These are phyloP conservation scores for Ormyrus thymus DNA, from an alignment of 2,888 invertebrate genomes.

Conservation along the genomic window DNA sequence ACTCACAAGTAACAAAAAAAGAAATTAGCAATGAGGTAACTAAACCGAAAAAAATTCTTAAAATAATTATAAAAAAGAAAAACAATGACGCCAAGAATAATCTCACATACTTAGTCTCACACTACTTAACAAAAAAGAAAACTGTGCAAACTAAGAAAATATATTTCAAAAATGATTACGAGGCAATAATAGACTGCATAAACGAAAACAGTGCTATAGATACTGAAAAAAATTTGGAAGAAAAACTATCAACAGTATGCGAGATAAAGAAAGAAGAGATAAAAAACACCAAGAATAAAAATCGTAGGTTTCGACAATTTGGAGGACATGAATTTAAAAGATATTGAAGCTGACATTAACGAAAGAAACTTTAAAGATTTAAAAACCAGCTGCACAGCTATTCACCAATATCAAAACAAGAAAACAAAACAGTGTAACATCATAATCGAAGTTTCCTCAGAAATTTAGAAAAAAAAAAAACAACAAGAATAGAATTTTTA, in stretches of 20 bases:
- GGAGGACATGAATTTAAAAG: not conserved
- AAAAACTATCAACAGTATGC: too few relatives aligned
- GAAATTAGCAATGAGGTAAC: too few relatives aligned
- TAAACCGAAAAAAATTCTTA: not conserved
- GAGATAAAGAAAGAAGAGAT: too few relatives aligned
- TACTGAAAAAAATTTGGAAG: too few relatives aligned
- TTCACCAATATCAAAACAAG: not conserved
- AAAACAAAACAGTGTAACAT: not conserved
- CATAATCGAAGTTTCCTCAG: not conserved
- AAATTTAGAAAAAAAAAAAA: too few relatives aligned
- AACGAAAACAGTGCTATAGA: too few relatives aligned
- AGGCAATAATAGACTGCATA: slow-evolving; percentile 6
- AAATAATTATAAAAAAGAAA: slow-evolving; percentile 11
- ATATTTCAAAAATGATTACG: not conserved
- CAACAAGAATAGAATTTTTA: not conserved
- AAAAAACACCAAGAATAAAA: not conserved
- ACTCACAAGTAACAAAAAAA: not conserved
- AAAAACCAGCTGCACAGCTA: not conserved
- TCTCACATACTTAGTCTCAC: too few relatives aligned
- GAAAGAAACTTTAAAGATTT: not conserved
- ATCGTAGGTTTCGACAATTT: not conserved
- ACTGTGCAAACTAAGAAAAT: slow-evolving; percentile 3
- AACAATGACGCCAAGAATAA: too few relatives aligned
- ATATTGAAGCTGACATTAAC: not conserved
- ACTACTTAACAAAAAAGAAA: too few relatives aligned